phyloP scores from a whole-genome alignment of 2,113 vertebrate genomes.

The Notechis scutatus region DNA sequence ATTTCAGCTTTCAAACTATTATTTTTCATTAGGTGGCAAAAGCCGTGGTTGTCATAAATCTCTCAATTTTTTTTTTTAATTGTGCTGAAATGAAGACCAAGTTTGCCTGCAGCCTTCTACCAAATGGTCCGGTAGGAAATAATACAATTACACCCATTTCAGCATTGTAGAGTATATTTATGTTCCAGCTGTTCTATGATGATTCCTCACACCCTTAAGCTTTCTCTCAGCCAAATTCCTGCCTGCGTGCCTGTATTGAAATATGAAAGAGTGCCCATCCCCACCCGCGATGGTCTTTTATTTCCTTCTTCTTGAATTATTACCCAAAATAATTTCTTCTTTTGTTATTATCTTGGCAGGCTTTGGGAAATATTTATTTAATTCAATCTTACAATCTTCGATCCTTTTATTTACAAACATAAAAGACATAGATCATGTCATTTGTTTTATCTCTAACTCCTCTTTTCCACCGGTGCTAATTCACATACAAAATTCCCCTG shows the following conservation, averaged over 20 bases:
- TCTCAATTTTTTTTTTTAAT: background rate
- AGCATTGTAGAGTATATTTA: background rate
- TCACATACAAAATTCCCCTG: background rate
- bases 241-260: background rate
- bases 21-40: background rate
- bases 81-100: background rate
- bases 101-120: background rate
- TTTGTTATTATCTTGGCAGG: rapidly evolving
- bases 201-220: background rate
- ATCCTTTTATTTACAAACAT: background rate
- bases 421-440: background rate
- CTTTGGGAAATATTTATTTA: background rate
- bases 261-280: background rate
- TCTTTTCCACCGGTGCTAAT: background rate
- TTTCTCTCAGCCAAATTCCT: background rate
- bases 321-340: background rate
- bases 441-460: background rate
- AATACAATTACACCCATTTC: background rate
- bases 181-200: background rate
- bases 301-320: background rate
- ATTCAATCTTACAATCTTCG: background rate
- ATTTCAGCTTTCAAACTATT: background rate
- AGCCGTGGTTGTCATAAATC: background rate
- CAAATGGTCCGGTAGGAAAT: background rate
- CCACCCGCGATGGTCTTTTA: background rate